Conservation (phyloP, 2,888 invertebrate species). For the Neria commutata region DNA sequence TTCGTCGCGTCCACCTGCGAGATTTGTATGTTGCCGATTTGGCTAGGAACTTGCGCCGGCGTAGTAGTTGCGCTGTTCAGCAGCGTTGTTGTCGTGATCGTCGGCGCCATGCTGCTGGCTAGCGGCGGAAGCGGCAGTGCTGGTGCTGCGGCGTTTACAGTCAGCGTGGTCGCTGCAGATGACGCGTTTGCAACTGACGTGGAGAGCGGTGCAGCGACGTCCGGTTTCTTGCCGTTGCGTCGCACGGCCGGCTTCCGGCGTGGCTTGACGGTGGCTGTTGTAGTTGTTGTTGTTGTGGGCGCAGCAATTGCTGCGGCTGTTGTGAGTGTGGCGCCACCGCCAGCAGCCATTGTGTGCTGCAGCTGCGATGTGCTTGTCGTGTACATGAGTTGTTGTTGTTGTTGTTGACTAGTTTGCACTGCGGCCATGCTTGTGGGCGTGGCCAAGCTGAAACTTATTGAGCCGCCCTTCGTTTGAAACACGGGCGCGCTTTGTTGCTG, state of each 20-base stretch:
- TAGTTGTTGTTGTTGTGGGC: slow-evolving; percentile 35
- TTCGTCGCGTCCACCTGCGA: slow-evolving; percentile 58
- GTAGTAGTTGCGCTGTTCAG: slow-evolving; percentile 26
- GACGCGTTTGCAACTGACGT: slow-evolving; percentile 1
- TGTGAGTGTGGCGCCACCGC: slow-evolving; percentile 24
- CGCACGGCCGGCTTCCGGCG: slow-evolving; percentile 58
- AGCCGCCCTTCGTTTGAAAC: neutral
- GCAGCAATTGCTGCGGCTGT: slow-evolving; percentile 11
- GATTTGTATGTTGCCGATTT: slow-evolving; percentile 63
- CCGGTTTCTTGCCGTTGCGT: slow-evolving; percentile 57
- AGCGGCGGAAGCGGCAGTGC: neutral
- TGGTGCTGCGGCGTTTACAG: neutral
- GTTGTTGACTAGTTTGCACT: slow-evolving; percentile 1
- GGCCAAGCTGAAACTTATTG: slow-evolving; percentile 43
- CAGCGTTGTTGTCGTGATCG: slow-evolving; percentile 4
- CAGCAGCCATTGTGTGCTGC: slow-evolving; percentile 33
- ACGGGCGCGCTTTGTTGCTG: slow-evolving; percentile 7
- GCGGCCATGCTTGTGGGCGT: slow-evolving; percentile 21
- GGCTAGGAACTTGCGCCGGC: slow-evolving; percentile 59
- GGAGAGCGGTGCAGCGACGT: slow-evolving; percentile 31
- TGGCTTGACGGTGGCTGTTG: slow-evolving; percentile 57
- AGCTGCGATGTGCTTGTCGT: slow-evolving; percentile 30
- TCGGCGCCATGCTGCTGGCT: slow-evolving; percentile 16
- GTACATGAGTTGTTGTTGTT: slow-evolving; percentile 16
- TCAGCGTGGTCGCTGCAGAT: slow-evolving; percentile 19